Evolutionary conservation across 2,113 vertebrate genomes (phyloP), one percentile per base, ranked within the genome.

Genomic region (Galemys pyrenaicus): DNA sequence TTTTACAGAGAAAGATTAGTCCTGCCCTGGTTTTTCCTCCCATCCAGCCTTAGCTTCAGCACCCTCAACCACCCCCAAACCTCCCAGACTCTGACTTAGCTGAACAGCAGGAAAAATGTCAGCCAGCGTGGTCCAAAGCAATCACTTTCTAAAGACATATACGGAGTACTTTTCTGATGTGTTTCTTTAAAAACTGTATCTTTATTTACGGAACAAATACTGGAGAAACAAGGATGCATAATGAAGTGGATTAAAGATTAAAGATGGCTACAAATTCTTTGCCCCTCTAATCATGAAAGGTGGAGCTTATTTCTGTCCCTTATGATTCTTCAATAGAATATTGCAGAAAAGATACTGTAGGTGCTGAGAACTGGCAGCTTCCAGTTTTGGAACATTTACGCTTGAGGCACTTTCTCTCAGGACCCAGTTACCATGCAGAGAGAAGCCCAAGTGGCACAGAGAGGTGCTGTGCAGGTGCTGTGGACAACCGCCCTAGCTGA

Each of bases 191-290:
- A 89, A 87, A 65, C n/a, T 41, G 7, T 26, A 49, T 75, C 49
- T 94, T 90, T 71, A 92, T 62, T 71, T 89, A 32, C 35, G 32
- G 58, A 60, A 20, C n/a, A 91, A 54, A 46, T 28, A 37, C 64
- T 84, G 16, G 77, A 79, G 80, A 88, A 70, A 92, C 9, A 73
- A 35, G 32, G 30, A 51, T 16, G 64, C 22, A 71, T 74, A 62
- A 26, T 49, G 80, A 77, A 32, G n/a, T 88, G 0, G 32, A 65
- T 67, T 84, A 51, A 87, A 0, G 13, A 70, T 68, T 81, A 65
- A 87, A 93, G 70, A 89, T 35, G 68, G 30, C 20, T 93, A 49
- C 41, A 67, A 41, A 68, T 77, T 86, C 85, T 92, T 85, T 64
- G 58, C n/a, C 44, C 15, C 24, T n/a, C 12, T 87, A 24, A 5